These are phyloP conservation scores for Siniperca undulata DNA, from an alignment of 2,797 vertebrate genomes.

Conservation along the genomic window DNA sequence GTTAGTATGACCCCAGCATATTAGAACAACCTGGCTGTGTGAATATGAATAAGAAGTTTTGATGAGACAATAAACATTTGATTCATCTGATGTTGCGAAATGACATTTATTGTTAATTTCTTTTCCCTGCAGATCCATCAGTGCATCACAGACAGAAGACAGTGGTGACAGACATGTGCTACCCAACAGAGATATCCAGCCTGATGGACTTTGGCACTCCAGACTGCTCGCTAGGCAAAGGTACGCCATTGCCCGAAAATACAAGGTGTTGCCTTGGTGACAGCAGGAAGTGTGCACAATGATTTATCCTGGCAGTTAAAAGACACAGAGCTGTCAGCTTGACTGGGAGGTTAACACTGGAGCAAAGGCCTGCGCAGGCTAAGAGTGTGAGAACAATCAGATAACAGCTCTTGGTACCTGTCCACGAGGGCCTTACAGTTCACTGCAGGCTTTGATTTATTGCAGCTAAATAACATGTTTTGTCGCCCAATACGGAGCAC, in stretches of 20 bases:
- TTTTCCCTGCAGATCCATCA: slow-evolving; percentile 75
- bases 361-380: slow-evolving; percentile 55
- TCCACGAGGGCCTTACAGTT: slow-evolving; percentile 15
- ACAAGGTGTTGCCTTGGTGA: slow-evolving; percentile 73
- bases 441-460: slow-evolving; percentile 52
- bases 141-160: slow-evolving; percentile 84
- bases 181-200: slow-evolving; percentile 85
- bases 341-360: slow-evolving; percentile 57
- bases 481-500: slow-evolving; percentile 20
- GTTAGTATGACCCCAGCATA: background rate
- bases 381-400: slow-evolving; percentile 62
- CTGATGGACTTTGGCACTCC: slow-evolving; percentile 87
- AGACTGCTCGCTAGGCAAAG: slow-evolving; percentile 87
- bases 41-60: slow-evolving; percentile 10
- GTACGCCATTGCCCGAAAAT: slow-evolving; percentile 64
- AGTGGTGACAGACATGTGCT: slow-evolving; percentile 84
- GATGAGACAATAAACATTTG: background rate
- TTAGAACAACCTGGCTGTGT: slow-evolving; percentile 2
- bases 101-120: background rate
- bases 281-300: slow-evolving; percentile 61
- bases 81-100: slow-evolving; percentile 4
- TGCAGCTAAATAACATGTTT: slow-evolving; percentile 28
- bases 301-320: slow-evolving; percentile 71
- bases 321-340: slow-evolving; percentile 64
- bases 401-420: slow-evolving; percentile 52